Base-by-base conservation (phyloP, 30 jellyfish, hydroid and myxozoan genomes). In the Hydractinia echinata region DNA sequence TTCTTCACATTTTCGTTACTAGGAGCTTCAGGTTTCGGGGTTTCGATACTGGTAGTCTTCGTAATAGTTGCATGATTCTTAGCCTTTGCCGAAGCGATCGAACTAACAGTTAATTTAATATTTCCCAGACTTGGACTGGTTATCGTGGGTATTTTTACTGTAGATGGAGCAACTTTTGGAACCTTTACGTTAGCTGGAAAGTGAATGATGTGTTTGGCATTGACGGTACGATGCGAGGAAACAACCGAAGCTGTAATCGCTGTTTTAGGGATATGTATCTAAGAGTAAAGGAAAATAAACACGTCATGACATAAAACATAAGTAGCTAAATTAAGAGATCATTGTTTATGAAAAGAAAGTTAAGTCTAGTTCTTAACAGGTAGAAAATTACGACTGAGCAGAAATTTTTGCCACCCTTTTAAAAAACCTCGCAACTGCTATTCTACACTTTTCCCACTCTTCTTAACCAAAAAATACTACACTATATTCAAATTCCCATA, bases 211-310 rank as follows among this genome's bases (percentile, higher is more conserved):
- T 83, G 87, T 39, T 66, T 80, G 48, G 13, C 4, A 18, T 56
- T 10, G 51, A 71, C 51, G 51, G 19, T 39, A 7, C 15, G 61
- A 10, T 62, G 69, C 10, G 85, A 20, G 16, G 74, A 64, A 30
- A 2, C 44, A 30, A 30, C 44, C 15, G 84, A 76, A 13, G 84
- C 15, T 6, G 21, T 58, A 54, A 18, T 19, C 79, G 14, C 19
- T 76, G 84, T 49, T 20, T 66, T 80, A 21, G 87, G 87, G 52
- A 80, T 80, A 54, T 76, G 84, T 14, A 76, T 76, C 84, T 76
- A 49, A 49, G 44, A 30, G 44, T 30, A 30, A 30, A 30, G 44
- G 44, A 30, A 30, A 30, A 30, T 30, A 30, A 30, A 30, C 44
- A 30, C 44, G 44, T 30, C 44, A 30, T 30, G 44, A 30, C 44